Conservation (phyloP, 1,140 invertebrate genomes). For the Nephotettix cincticeps region DNA sequence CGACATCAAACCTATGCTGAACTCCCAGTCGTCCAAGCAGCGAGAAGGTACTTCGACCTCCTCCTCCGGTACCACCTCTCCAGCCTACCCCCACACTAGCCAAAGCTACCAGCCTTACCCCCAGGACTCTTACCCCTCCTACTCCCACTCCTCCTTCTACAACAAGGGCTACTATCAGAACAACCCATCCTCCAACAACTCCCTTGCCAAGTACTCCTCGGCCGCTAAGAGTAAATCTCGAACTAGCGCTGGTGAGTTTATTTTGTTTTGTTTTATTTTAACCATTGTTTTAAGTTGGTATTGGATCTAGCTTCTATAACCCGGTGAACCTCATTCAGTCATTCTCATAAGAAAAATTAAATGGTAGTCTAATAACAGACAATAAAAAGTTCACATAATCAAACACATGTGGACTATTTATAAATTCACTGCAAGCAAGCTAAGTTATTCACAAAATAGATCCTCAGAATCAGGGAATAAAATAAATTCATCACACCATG, state of each 20-base stretch:
- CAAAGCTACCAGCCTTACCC: constrained; percentile 25
- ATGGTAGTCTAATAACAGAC: too few relatives aligned
- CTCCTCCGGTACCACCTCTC: constrained; percentile 34
- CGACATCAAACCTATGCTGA: constrained; percentile 39
- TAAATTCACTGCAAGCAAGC: too few relatives aligned
- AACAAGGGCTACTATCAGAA: constrained; percentile 24
- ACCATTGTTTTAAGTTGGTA: constrained; percentile 15
- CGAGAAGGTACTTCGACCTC: constrained; percentile 40
- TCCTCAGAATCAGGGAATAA: too few relatives aligned
- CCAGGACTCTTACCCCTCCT: constrained; percentile 11
- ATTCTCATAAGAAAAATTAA: too few relatives aligned
- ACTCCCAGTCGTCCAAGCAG: constrained; percentile 37
- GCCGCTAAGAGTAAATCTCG: constrained; percentile 39
- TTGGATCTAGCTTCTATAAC: neutral
- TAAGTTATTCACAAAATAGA: too few relatives aligned
- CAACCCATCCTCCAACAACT: constrained; percentile 25
- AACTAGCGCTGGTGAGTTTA: constrained; percentile 41
- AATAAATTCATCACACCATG: too few relatives aligned
- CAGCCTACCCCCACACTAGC: constrained; percentile 18
- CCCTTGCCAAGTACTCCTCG: constrained; percentile 32
- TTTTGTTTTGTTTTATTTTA: neutral
- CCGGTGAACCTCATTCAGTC: too few relatives aligned
- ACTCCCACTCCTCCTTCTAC: constrained; percentile 26
- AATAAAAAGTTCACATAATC: too few relatives aligned
- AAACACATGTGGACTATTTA: too few relatives aligned